These are phyloP conservation scores for Papio anubis DNA, from an alignment of 2,113 vertebrate species.

Conservation along the genomic window DNA sequence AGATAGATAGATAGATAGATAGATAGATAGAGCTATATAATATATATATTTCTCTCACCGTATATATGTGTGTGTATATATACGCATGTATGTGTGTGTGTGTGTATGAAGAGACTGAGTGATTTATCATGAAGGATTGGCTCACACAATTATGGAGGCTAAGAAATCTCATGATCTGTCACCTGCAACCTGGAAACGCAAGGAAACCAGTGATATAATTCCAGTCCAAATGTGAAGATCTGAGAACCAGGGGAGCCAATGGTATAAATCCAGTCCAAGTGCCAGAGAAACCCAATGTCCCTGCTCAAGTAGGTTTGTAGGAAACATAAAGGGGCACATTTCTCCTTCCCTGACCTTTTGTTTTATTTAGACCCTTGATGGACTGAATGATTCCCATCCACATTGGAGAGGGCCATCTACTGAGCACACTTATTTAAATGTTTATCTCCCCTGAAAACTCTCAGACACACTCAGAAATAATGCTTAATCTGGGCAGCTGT, in stretches of 20 bases:
- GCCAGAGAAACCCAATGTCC: not conserved
- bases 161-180: not conserved
- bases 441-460: not conserved
- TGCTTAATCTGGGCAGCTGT: no score
- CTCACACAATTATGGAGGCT: not conserved
- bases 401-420: not conserved
- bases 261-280: not conserved
- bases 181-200: no score
- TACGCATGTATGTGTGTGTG: not conserved
- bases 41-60: no score
- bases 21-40: no score
- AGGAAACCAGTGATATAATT: not conserved
- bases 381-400: not conserved
- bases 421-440: not conserved
- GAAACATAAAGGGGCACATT: not conserved
- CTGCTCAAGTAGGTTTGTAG: not conserved
- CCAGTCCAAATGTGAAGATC: not conserved
- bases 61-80: no score
- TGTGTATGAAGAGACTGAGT: not conserved
- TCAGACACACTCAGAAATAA: not conserved
- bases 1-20: no score
- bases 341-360: not conserved
- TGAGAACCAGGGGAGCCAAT: no score
- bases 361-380: not conserved
- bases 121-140: not conserved